A percentile compares a stretch with the other conserved stretches of the same genome.
Conservation (phyloP, 2,113 vertebrate species). For the Naja naja region DNA sequence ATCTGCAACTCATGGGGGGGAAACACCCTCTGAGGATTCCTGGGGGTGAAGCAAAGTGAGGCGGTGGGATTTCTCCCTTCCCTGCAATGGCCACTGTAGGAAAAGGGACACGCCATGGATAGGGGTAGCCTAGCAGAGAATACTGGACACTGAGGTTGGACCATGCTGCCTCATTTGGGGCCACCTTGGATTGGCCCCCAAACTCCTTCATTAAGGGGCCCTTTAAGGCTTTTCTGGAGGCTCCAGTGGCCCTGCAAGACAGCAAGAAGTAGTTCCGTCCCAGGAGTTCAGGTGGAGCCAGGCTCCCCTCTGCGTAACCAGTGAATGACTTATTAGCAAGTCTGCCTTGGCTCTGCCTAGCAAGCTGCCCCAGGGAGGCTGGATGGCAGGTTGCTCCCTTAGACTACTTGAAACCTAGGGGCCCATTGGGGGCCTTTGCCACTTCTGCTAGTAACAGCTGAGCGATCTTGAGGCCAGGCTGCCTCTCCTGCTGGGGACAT, state of each 20-base stretch:
- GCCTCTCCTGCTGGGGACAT: not conserved
- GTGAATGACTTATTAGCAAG: not conserved
- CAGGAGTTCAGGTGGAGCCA: not conserved
- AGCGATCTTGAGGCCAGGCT: not conserved
- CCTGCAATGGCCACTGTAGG: not conserved
- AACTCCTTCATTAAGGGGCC: not conserved
- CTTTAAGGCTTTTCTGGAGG: not conserved
- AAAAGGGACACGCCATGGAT: not conserved
- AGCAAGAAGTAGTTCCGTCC: not conserved
- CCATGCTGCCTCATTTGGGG: not conserved
- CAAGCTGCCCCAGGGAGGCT: not conserved
- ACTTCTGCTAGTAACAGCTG: not conserved
- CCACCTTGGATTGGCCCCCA: not conserved
- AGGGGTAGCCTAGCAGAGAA: not conserved
- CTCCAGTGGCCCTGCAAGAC: not conserved
- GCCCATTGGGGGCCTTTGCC: not conserved
- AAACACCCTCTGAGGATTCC: not conserved
- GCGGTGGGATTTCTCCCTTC: not conserved
- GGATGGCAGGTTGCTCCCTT: not conserved
- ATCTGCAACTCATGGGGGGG: not conserved
- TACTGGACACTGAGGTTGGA: not conserved
- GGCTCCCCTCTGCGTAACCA: not conserved
- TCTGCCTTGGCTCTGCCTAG: not conserved
- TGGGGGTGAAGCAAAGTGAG: not conserved
- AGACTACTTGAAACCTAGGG: not conserved